A percentile compares a stretch with the other conserved stretches of the same genome.
phyloP scores from a whole-genome alignment of 2,888 invertebrate species.

The Aplocera efformata region DNA sequence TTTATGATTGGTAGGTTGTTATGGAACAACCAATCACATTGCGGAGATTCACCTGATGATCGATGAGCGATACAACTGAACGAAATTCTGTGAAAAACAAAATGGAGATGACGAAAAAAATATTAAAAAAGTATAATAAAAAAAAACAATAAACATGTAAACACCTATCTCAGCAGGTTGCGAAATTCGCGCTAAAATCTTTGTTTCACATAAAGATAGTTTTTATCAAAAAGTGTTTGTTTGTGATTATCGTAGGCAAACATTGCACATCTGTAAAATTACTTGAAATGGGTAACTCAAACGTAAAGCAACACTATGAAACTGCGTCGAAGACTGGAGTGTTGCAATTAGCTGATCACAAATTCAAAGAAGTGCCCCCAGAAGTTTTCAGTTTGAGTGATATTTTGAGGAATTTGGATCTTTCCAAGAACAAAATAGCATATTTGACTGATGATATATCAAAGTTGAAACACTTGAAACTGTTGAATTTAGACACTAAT shows the following conservation, averaged over 20 bases:
- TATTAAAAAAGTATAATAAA: too few relatives aligned
- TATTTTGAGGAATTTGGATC: conserved; percentile 91
- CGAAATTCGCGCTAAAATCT: too few relatives aligned
- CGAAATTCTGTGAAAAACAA: too few relatives aligned
- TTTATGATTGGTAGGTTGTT: too few relatives aligned
- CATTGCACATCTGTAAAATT: too few relatives aligned
- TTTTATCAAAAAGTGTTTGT: neutral
- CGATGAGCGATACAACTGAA: too few relatives aligned
- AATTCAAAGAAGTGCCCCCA: conserved; percentile 88
- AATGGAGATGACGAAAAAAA: too few relatives aligned
- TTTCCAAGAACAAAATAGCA: conserved; percentile 94
- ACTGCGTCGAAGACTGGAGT: conserved; percentile 98
- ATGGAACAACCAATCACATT: too few relatives aligned
- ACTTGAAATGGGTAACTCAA: conserved; percentile 97
- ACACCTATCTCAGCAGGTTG: too few relatives aligned
- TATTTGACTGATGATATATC: conserved; percentile 89
- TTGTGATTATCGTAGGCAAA: neutral
- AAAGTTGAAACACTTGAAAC: conserved; percentile 85
- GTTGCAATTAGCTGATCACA: conserved; percentile 90
- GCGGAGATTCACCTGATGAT: too few relatives aligned
- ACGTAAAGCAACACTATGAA: conserved; percentile 94
- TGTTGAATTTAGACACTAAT: conserved; percentile 90
- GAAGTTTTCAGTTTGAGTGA: conserved; percentile 81
- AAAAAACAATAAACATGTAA: too few relatives aligned
- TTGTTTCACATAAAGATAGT: neutral